Conservation (phyloP, 2,888 invertebrate genomes). For the Mongoloraphidia duomilia region DNA sequence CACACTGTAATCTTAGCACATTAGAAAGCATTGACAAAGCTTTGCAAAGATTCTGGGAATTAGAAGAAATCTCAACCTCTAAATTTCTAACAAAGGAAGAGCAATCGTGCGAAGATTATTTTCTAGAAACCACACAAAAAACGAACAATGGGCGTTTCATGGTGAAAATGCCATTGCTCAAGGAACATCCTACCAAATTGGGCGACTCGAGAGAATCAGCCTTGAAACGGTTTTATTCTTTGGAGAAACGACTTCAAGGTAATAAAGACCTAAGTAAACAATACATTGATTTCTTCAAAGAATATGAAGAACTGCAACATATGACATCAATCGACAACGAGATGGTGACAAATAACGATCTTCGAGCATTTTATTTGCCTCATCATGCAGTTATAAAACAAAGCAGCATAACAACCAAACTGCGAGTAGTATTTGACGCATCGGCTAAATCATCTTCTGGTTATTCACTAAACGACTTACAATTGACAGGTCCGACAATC, state of each 20-base stretch:
- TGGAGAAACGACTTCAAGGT: slow-evolving; percentile 9
- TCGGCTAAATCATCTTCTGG: slow-evolving; percentile 11
- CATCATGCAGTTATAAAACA: slow-evolving; percentile 18
- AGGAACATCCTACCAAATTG: slow-evolving; percentile 4
- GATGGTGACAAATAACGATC: not conserved
- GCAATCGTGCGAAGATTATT: not conserved
- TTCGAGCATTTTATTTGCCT: slow-evolving; percentile 12
- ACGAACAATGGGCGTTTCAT: not conserved
- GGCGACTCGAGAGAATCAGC: slow-evolving; percentile 9
- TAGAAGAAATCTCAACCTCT: slow-evolving; percentile 1
- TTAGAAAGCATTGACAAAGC: not conserved
- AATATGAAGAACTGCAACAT: slow-evolving; percentile 8
- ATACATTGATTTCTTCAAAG: slow-evolving; percentile 9
- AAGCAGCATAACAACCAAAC: slow-evolving; percentile 15
- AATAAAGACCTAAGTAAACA: not conserved
- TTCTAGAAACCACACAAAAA: not conserved
- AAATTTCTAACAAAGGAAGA: not conserved
- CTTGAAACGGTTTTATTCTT: slow-evolving; percentile 5
- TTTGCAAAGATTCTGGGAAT: slow-evolving; percentile 5
- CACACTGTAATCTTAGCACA: not conserved
- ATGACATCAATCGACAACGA: not conserved
- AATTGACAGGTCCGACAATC: slow-evolving; percentile 12
- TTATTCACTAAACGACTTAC: slow-evolving; percentile 14
- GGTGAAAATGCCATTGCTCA: not conserved
- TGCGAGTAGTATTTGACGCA: slow-evolving; percentile 18